Percentiles rank a stretch among this genome's conserved stretches.
These are phyloP conservation scores for Ectobius pallidus DNA, from an alignment of 2,888 invertebrate genomes.

Conservation along the genomic window DNA sequence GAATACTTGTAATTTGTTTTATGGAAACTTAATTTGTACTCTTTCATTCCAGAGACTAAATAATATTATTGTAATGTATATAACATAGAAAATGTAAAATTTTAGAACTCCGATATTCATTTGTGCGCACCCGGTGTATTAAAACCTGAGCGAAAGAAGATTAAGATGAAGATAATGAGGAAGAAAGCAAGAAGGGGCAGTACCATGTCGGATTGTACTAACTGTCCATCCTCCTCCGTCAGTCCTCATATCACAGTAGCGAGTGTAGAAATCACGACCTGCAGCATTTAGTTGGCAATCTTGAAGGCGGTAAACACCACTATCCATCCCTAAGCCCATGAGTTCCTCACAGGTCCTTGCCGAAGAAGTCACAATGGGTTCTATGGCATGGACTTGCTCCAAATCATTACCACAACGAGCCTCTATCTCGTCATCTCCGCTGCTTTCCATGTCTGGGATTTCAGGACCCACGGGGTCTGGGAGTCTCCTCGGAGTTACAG, in stretches of 20 bases:
- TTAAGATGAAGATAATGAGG: too few relatives aligned
- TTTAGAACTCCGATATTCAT: too few relatives aligned
- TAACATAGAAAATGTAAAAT: too few relatives aligned
- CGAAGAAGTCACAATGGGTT: not conserved
- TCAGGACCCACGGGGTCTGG: not conserved
- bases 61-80: too few relatives aligned
- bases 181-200: too few relatives aligned
- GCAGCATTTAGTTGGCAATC: slow-evolving; percentile 45
- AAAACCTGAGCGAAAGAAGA: too few relatives aligned
- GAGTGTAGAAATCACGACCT: slow-evolving; percentile 55
- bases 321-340: slow-evolving; percentile 47
- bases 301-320: slow-evolving; percentile 55
- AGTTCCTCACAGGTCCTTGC: slow-evolving; percentile 56
- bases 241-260: slow-evolving; percentile 65
- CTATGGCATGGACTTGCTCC: not conserved
- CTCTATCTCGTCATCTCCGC: slow-evolving; percentile 2
- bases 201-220: slow-evolving; percentile 48
- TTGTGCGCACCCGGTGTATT: too few relatives aligned
- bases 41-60: too few relatives aligned
- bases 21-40: too few relatives aligned
- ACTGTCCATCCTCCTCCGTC: slow-evolving; percentile 74
- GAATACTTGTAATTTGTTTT: too few relatives aligned
- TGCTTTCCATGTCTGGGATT: not conserved
- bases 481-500: too few relatives aligned
- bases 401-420: not conserved